Evolutionary conservation across 37 sponge, comb jelly and placozoan species (phyloP), one percentile per base, ranked within the genome.

Genomic region (Eunapius fragilis): DNA sequence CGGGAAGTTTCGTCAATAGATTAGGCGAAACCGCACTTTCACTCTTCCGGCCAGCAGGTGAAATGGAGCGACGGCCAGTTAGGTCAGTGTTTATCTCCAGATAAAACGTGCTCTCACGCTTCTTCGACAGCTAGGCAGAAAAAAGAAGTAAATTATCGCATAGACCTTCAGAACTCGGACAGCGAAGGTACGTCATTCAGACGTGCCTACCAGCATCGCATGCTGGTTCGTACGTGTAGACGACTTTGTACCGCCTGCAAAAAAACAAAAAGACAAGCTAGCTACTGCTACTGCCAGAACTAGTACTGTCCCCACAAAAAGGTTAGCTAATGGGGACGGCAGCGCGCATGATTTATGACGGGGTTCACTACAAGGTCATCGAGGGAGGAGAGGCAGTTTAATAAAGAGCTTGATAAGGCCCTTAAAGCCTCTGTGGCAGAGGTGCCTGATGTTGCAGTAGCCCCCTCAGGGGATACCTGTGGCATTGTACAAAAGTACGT

Each of bases 351-450:
- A 58, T 58, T 12, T 1, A 58, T 19, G 17, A 17, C 17, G 17
- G 58, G 3, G 17, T 58, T 58, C 58, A 58, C 22, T 58, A 58
- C 14, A 58, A 78, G 86, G 34, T 45, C 69, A 31, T 81, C 87
- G 6, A 71, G 87, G 25, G 87, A 87, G 12, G 87, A 87, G 69
- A 87, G 69, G 36, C 69, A 76, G 70, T 87, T 74, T 76, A 73
- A 68, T 17, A 31, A 78, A 41, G 45, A 47, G 28, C 45, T 80
- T 28, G 76, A 74, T 0, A 68, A 68, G 6, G 87, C 82, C 12
- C 12, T 87, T 11, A 28, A 36, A 48, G 72, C 37, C 50, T 77
- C 77, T 31, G 37, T 25, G 69, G 34, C 49, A 58, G 28, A 67
- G 38, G 25, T 31, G 49, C 23, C 78, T 68, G 33, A 37, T 32